These are phyloP conservation scores for Otocyon megalotis DNA, from an alignment of 2,113 vertebrate species.

Conservation along the genomic window DNA sequence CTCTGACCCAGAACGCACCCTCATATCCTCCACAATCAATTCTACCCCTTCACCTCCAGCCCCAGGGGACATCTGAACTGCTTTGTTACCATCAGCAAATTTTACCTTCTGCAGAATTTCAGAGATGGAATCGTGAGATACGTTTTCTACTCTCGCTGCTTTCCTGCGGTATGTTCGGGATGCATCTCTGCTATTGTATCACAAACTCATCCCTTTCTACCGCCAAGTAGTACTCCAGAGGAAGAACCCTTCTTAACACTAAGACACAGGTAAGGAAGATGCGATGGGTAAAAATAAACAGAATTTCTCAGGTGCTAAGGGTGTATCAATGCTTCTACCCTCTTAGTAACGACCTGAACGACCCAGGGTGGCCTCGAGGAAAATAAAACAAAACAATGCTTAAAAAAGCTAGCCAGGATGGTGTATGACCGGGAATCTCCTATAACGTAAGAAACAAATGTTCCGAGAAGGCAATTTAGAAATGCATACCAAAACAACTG, in stretches of 20 bases:
- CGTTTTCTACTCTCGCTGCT: not conserved
- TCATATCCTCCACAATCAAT: fast-evolving
- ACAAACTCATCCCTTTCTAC: not conserved
- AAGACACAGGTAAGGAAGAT: not conserved
- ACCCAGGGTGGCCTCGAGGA: not conserved
- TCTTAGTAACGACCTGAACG: not conserved
- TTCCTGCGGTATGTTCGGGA: too few relatives aligned
- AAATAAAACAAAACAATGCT: not conserved
- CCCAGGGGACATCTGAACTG: not conserved
- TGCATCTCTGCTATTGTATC: not conserved
- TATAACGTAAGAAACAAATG: not conserved
- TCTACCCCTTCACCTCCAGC: not conserved
- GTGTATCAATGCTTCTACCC: not conserved
- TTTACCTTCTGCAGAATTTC: not conserved
- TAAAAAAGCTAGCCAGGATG: not conserved
- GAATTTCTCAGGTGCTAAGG: not conserved
- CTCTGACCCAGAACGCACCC: not conserved
- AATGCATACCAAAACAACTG: not conserved
- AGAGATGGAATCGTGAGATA: not conserved
- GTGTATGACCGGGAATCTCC: not conserved
- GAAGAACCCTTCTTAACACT: not conserved
- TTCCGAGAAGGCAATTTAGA: not conserved
- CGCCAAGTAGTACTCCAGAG: not conserved
- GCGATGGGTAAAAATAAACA: not conserved
- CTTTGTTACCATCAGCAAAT: fast-evolving